Evolutionary conservation across 2,888 invertebrate species (phyloP).

Genomic region (Tenthredo notha): DNA sequence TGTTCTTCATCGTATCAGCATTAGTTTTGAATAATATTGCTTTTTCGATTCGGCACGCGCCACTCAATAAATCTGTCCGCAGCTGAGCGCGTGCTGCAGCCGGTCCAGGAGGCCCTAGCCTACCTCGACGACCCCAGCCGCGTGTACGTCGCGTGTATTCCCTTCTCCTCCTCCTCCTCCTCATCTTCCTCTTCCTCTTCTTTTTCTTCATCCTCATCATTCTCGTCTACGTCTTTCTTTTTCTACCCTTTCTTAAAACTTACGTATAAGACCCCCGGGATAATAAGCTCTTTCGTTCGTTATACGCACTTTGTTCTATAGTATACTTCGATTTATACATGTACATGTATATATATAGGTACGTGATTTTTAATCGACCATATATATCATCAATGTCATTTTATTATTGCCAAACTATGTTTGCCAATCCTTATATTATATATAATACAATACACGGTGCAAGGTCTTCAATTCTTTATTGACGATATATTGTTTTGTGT

Average conservation of each 20-base stretch:
- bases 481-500: too few species aligned
- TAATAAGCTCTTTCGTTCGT: not conserved
- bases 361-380: too few species aligned
- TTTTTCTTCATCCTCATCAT: slow-evolving; percentile 20
- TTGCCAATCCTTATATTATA: too few species aligned
- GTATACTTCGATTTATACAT: too few species aligned
- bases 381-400: too few species aligned
- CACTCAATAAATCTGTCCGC: slow-evolving; percentile 78
- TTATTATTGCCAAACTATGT: too few species aligned
- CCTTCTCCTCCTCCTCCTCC: slow-evolving; percentile 56
- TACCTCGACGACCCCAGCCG: slow-evolving; percentile 34
- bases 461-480: too few species aligned
- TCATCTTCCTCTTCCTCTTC: slow-evolving; percentile 31
- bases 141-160: slow-evolving; percentile 37
- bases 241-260: slow-evolving; percentile 33
- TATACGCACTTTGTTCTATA: too few species aligned
- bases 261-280: slow-evolving; percentile 8
- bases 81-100: slow-evolving; percentile 68
- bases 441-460: too few species aligned
- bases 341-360: too few species aligned
- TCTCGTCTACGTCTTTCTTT: slow-evolving; percentile 51
- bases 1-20: too few species aligned
- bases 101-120: slow-evolving; percentile 45
- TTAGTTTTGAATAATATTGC: slow-evolving; percentile 35
- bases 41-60: slow-evolving; percentile 76